A percentile compares a stretch with the other conserved stretches of the same genome.
phyloP scores from a whole-genome alignment of 2,797 vertebrate species.

The Phalanger gymnotis region DNA sequence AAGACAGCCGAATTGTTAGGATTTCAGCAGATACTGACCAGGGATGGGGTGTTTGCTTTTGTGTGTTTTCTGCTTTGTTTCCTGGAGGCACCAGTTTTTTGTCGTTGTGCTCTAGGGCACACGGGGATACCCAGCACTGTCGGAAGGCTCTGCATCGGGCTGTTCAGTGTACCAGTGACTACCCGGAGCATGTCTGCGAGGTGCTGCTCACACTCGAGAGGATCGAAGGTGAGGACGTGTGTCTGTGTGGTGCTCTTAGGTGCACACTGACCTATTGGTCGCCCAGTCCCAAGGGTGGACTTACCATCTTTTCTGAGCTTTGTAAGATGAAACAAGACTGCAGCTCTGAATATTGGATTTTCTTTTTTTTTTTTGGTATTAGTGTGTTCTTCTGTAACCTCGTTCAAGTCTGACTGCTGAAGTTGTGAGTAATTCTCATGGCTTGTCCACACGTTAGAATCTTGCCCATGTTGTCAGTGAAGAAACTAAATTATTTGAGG shows the following conservation, averaged over 20 bases:
- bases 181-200: constrained; percentile 97
- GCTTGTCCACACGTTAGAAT: background rate
- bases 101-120: constrained; percentile 86
- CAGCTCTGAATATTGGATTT: rapidly evolving
- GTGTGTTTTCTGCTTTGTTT: background rate
- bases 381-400: background rate
- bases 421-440: background rate
- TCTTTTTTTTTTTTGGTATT: background rate
- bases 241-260: rapidly evolving
- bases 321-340: background rate
- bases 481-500: background rate
- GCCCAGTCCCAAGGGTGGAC: background rate
- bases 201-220: constrained; percentile 96
- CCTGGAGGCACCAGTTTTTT: background rate
- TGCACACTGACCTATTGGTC: background rate
- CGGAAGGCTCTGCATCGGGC: constrained; percentile 96
- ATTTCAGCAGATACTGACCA: background rate
- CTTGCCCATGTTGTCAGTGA: background rate
- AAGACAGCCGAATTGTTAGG: background rate
- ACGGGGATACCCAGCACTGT: constrained; percentile 93
- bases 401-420: background rate
- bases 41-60: too few species aligned
- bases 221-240: constrained; percentile 91
- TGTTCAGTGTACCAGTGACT: constrained; percentile 96
- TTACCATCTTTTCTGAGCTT: background rate